These are phyloP conservation scores for Nomada ruficornis DNA, from an alignment of 2,888 invertebrate genomes.

Conservation along the genomic window DNA sequence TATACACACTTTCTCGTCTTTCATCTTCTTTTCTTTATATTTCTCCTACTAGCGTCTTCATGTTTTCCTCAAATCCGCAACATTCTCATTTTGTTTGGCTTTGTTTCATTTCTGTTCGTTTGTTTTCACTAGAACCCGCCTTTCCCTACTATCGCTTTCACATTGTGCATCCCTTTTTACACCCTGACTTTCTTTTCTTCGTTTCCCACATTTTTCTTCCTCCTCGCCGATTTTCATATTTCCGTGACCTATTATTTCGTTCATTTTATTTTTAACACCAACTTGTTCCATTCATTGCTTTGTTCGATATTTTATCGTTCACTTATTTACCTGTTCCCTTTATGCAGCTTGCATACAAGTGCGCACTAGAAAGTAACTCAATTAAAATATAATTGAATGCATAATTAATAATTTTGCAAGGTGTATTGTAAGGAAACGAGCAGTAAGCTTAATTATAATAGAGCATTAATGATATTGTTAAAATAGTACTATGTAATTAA, in stretches of 20 bases:
- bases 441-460: no score
- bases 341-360: background rate
- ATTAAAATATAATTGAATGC: background rate
- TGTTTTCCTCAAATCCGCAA: constrained; percentile 45
- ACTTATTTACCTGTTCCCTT: background rate
- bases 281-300: background rate
- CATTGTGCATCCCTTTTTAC: constrained; percentile 5
- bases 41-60: constrained; percentile 29
- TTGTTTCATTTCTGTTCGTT: constrained; percentile 25
- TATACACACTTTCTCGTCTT: constrained; percentile 44
- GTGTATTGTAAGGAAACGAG: background rate
- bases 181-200: background rate
- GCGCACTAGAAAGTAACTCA: background rate
- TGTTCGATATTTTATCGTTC: background rate
- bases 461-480: background rate
- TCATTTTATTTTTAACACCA: constrained; percentile 19
- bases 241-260: constrained; percentile 19
- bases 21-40: constrained; percentile 43
- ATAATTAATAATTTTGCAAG: background rate
- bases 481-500: background rate
- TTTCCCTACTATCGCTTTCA: constrained; percentile 8
- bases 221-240: constrained; percentile 14
- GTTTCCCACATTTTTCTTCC: background rate
- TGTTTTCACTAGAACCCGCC: constrained; percentile 24
- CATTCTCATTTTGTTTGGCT: constrained; percentile 23